Evolutionary conservation across 2,888 invertebrate species (phyloP).

Genomic region (Camptogramma bilineatum): DNA sequence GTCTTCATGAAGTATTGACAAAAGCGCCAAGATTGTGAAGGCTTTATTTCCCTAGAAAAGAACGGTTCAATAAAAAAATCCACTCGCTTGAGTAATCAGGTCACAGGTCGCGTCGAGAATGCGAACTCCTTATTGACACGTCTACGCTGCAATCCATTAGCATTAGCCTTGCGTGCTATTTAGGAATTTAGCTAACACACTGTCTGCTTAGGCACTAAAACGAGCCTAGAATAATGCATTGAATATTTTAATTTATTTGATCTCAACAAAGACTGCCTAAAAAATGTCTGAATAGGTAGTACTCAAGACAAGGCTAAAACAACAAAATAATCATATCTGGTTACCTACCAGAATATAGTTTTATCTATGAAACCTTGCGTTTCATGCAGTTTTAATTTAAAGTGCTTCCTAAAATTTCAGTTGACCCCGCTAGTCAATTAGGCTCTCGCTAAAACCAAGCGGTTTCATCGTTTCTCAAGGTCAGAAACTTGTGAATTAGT

Average conservation of each 20-base stretch:
- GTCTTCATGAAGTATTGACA: no score
- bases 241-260: not conserved
- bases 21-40: not conserved
- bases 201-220: constrained; percentile 52
- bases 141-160: constrained; percentile 70
- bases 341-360: constrained; percentile 13
- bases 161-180: constrained; percentile 79
- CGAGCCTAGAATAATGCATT: not conserved
- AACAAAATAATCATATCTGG: not conserved
- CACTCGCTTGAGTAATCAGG: constrained; percentile 52
- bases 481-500: constrained; percentile 65
- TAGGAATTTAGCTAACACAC: constrained; percentile 58
- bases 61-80: constrained; percentile 37
- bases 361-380: constrained; percentile 33
- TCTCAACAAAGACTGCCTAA: not conserved
- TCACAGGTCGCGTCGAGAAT: constrained; percentile 70
- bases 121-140: constrained; percentile 72
- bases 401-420: constrained; percentile 46
- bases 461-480: constrained; percentile 58
- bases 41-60: constrained; percentile 15
- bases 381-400: constrained; percentile 39
- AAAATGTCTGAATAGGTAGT: constrained; percentile 33
- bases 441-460: constrained; percentile 61
- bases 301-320: constrained; percentile 30
- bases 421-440: constrained; percentile 63